Percentiles rank a stretch among this genome's conserved stretches.
Evolutionary conservation across 2,797 vertebrate genomes (phyloP).

Genomic region (Phrynocephalus guinanensis): DNA sequence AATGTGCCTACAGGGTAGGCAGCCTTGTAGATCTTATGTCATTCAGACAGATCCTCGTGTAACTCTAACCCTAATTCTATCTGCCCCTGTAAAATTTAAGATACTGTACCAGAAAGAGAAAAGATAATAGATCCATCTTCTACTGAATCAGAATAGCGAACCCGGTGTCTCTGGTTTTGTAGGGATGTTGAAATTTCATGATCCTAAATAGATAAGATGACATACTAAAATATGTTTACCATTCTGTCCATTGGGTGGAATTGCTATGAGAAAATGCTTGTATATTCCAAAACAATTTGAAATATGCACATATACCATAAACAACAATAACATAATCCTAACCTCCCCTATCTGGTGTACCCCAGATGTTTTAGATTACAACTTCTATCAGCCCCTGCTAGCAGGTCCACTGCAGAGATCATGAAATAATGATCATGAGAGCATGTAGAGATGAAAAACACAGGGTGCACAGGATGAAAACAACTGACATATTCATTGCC

Average conservation of each 20-base stretch:
- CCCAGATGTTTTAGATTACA: neutral
- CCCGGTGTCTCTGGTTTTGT: slow-evolving; percentile 81
- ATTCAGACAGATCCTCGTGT: neutral
- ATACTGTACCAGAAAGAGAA: slow-evolving; percentile 87
- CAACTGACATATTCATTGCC: neutral
- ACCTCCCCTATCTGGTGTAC: neutral
- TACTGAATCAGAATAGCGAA: slow-evolving; percentile 87
- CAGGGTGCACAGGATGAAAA: neutral
- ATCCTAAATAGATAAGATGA: slow-evolving; percentile 76
- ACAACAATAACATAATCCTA: neutral
- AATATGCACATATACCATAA: slow-evolving; percentile 13
- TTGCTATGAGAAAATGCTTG: slow-evolving; percentile 25
- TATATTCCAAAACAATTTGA: slow-evolving; percentile 27
- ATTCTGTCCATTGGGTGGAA: slow-evolving; percentile 10
- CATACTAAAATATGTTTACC: slow-evolving; percentile 53
- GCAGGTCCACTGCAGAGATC: neutral
- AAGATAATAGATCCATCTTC: slow-evolving; percentile 87
- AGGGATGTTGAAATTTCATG: slow-evolving; percentile 80
- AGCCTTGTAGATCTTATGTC: neutral
- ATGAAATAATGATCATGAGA: neutral
- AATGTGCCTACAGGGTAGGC: neutral
- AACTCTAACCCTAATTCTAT: neutral
- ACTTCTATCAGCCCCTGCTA: neutral
- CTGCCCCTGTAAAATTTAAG: slow-evolving; percentile 45
- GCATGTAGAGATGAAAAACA: neutral